Evolutionary conservation across 2,797 vertebrate species (phyloP).

Genomic region (Bovichtus variegatus): DNA sequence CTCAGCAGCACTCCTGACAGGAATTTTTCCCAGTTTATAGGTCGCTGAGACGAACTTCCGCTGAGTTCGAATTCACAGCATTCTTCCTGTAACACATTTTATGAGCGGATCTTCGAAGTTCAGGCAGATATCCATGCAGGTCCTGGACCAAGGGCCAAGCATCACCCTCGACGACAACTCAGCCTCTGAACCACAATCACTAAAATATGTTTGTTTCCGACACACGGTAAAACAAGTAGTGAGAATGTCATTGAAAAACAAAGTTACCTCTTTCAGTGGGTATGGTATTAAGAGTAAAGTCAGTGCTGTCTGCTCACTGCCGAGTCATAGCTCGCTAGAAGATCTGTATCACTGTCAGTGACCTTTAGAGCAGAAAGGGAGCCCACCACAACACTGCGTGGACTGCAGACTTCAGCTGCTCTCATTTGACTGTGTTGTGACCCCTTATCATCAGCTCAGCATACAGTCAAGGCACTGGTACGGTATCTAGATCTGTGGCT

Average conservation of each 20-base stretch:
- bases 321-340: neutral
- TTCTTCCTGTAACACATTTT: neutral
- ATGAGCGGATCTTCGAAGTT: neutral
- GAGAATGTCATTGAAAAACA: neutral
- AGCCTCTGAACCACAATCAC: neutral
- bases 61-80: neutral
- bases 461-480: neutral
- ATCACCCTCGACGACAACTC: neutral
- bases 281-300: slow-evolving; percentile 16
- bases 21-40: neutral
- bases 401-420: slow-evolving; percentile 2
- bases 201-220: neutral
- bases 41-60: neutral
- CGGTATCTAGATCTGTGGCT: neutral
- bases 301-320: slow-evolving; percentile 30
- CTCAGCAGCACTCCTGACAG: neutral
- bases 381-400: slow-evolving; percentile 6
- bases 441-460: neutral
- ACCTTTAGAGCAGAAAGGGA: slow-evolving; percentile 44
- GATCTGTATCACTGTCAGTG: slow-evolving; percentile 40
- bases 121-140: neutral
- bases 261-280: neutral
- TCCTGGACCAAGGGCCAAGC: neutral
- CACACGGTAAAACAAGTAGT: neutral
- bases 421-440: slow-evolving; percentile 18